Percentiles rank a stretch among this genome's conserved stretches.
phyloP scores from a whole-genome alignment of 2,113 vertebrate genomes.

The Taxidea taxus region DNA sequence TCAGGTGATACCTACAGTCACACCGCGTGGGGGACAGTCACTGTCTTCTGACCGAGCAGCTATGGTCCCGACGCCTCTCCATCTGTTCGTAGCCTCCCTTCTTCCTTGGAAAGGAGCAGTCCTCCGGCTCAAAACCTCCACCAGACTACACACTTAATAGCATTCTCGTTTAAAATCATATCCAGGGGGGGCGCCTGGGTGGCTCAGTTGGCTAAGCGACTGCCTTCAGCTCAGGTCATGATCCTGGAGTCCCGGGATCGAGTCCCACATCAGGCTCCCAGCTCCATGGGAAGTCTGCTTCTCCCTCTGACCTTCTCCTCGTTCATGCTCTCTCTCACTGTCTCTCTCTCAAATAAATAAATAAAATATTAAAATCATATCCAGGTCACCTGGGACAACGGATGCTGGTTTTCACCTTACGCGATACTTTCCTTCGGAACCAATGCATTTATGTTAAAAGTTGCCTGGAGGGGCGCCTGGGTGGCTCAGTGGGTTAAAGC shows the following conservation, averaged over 20 bases:
- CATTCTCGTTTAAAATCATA: background rate
- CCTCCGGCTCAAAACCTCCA: background rate
- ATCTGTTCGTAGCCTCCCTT: background rate
- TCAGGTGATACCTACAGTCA: background rate
- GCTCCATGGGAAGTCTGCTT: too few relatives aligned
- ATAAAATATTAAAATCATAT: background rate
- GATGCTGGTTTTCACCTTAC: background rate
- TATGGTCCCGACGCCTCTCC: background rate
- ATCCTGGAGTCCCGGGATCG: too few relatives aligned
- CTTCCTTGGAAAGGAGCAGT: background rate
- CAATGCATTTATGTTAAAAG: background rate
- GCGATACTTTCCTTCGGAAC: background rate
- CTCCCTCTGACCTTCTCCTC: too few relatives aligned
- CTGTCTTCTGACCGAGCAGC: background rate
- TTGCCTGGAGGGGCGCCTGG: too few relatives aligned
- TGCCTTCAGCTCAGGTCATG: too few relatives aligned
- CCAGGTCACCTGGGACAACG: background rate
- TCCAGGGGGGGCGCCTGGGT: too few relatives aligned
- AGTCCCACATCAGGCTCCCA: too few relatives aligned
- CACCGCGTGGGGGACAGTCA: too few relatives aligned
- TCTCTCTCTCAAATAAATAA: too few relatives aligned
- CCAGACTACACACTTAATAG: background rate
- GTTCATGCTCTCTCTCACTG: too few relatives aligned
- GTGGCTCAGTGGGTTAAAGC: too few relatives aligned
- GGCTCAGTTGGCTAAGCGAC: too few relatives aligned